These are phyloP conservation scores for Sebastes elongatus DNA, from an alignment of 2,797 vertebrate species.

Conservation along the genomic window DNA sequence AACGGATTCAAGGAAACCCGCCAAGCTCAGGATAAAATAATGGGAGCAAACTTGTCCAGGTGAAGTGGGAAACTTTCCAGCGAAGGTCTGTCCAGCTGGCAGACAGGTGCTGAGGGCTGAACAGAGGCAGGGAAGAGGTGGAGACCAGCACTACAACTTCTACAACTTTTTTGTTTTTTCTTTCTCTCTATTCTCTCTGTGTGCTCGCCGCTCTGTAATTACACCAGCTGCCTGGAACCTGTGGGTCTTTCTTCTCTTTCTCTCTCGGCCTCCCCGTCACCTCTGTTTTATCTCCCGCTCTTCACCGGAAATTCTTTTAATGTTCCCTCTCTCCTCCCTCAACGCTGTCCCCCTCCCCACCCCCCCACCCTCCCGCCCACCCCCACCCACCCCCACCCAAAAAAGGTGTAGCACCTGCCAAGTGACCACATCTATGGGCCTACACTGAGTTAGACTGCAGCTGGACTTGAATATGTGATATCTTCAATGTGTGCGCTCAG, in stretches of 20 bases:
- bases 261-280: neutral
- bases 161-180: slow-evolving; percentile 33
- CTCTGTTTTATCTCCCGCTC: slow-evolving; percentile 26
- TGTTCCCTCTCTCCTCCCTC: slow-evolving; percentile 25
- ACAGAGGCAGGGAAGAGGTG: slow-evolving; percentile 49
- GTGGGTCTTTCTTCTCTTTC: neutral
- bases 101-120: slow-evolving; percentile 61
- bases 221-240: slow-evolving; percentile 58
- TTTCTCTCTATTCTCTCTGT: slow-evolving; percentile 33
- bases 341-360: neutral
- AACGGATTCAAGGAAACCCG: neutral
- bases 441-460: neutral
- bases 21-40: neutral
- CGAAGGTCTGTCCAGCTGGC: slow-evolving; percentile 50
- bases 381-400: neutral
- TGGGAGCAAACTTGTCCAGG: neutral
- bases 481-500: neutral
- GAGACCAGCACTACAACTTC: slow-evolving; percentile 40
- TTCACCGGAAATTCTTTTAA: slow-evolving; percentile 27
- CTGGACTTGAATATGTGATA: neutral
- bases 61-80: too few relatives aligned
- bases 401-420: slow-evolving; percentile 28
- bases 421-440: slow-evolving; percentile 9
- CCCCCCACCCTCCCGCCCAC: too few relatives aligned
- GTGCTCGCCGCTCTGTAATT: slow-evolving; percentile 61